phyloP scores from a whole-genome alignment of 1,140 invertebrate species.

The Drosophila pseudoobscura region DNA sequence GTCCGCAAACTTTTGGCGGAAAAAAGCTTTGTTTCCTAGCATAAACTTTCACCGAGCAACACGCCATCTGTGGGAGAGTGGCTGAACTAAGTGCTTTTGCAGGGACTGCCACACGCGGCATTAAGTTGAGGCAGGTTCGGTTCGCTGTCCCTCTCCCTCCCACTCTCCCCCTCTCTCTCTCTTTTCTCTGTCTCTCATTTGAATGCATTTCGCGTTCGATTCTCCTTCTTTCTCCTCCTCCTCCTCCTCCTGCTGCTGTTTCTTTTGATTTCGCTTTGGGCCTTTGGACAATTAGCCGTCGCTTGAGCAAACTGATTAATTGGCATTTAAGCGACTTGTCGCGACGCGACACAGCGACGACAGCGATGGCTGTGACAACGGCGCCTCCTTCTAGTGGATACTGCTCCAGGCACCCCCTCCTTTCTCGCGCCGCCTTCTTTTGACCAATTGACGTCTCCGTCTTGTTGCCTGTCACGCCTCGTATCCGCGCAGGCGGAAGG shows the following conservation, averaged over 20 bases:
- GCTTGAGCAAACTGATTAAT: conserved; percentile 58
- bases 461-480: conserved; percentile 37
- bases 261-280: conserved; percentile 21
- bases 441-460: conserved; percentile 40
- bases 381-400: conserved; percentile 14
- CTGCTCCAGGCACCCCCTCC: neutral
- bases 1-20: neutral
- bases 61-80: conserved; percentile 49
- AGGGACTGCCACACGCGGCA: conserved; percentile 35
- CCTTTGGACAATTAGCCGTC: conserved; percentile 61
- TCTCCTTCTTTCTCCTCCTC: conserved; percentile 12
- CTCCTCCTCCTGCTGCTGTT: neutral
- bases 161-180: neutral
- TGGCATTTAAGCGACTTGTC: conserved; percentile 39
- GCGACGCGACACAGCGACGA: conserved; percentile 59
- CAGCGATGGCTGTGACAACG: conserved; percentile 18
- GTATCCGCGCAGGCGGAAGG: conserved; percentile 47
- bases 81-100: conserved; percentile 20
- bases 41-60: conserved; percentile 28
- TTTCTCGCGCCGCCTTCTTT: neutral
- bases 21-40: conserved; percentile 16
- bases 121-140: conserved; percentile 66
- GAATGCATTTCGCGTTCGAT: conserved; percentile 60
- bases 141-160: neutral
- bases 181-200: conserved; percentile 40